phyloP scores from a whole-genome alignment of 1,140 invertebrate species.

The Bombyx mori region ASM3026992v2 NC_085117.1:14786501-14787000 shows the following conservation, averaged over 20 bases:
- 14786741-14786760: no score
- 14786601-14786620: constrained; percentile 5
- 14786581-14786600: constrained; percentile 4
- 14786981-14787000: no score
- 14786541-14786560: background rate
- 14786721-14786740: no score
- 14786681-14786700: no score
- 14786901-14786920: constrained; percentile 22
- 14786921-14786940: constrained; percentile 34
- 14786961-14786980: constrained; percentile 4
- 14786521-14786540: background rate
- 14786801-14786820: constrained; percentile 68
- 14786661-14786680: no score
- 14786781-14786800: constrained; percentile 33
- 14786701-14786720: no score
- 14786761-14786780: constrained; percentile 10
- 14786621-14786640: constrained; percentile 26
- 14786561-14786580: background rate
- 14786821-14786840: constrained; percentile 51
- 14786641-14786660: no score
- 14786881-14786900: no score
- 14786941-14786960: constrained; percentile 42
- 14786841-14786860: constrained; percentile 18
- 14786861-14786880: constrained; percentile 9
- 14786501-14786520: constrained; percentile 28